These are phyloP conservation scores for Excalfactoria chinensis DNA, from an alignment of 2,113 vertebrate genomes.

Conservation along the genomic window DNA sequence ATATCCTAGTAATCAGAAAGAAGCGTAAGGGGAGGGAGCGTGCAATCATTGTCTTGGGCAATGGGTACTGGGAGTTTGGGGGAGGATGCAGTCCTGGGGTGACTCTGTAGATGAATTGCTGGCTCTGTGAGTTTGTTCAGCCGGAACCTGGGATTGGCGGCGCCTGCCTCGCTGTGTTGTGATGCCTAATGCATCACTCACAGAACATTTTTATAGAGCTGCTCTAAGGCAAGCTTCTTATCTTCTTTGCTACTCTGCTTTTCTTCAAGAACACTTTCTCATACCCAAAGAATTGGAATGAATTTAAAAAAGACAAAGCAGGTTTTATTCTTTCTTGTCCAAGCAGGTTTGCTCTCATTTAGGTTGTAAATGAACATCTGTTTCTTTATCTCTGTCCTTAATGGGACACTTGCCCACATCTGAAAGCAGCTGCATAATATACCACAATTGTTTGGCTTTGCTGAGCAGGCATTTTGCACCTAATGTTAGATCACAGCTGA, in stretches of 20 bases:
- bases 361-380: constrained; percentile 33
- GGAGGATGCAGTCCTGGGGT: neutral
- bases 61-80: neutral
- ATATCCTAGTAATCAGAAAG: neutral
- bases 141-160: neutral
- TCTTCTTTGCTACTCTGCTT: neutral
- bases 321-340: neutral
- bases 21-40: neutral
- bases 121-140: neutral
- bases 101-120: constrained; percentile 9
- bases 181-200: neutral
- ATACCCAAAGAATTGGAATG: neutral
- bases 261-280: neutral
- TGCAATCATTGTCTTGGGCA: neutral
- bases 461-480: constrained; percentile 39
- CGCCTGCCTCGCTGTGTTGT: neutral
- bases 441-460: constrained; percentile 8
- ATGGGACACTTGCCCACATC: constrained; percentile 34
- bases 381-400: constrained; percentile 53
- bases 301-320: neutral
- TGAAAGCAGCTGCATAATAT: constrained; percentile 32
- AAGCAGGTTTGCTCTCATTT: constrained; percentile 39
- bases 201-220: neutral
- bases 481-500: constrained; percentile 43
- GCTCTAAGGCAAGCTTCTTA: neutral